Evolutionary conservation across 2,888 invertebrate species (phyloP).

Genomic region (Crematogaster levior): DNA sequence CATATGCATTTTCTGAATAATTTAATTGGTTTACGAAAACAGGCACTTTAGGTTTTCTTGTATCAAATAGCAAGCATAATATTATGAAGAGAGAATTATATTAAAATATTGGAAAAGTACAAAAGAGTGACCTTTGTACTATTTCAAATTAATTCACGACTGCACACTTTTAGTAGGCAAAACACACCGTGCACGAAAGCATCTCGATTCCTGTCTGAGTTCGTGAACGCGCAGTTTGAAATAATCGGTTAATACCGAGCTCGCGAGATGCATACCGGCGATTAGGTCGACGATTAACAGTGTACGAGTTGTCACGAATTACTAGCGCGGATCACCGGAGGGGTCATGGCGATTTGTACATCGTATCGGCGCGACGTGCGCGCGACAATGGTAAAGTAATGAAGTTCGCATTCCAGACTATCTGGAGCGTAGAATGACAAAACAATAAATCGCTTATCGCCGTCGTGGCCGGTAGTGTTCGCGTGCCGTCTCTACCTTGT

Average conservation of each 20-base stretch:
- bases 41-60: not conserved
- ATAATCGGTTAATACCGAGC: not conserved
- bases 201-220: not conserved
- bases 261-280: slow-evolving; percentile 11
- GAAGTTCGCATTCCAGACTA: slow-evolving; percentile 63
- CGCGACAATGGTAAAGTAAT: slow-evolving; percentile 44
- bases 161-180: not conserved
- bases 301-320: slow-evolving; percentile 26
- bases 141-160: not conserved
- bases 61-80: not conserved
- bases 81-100: not conserved
- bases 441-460: slow-evolving; percentile 68
- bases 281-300: slow-evolving; percentile 35
- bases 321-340: slow-evolving; percentile 1
- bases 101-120: not conserved
- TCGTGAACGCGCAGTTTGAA: not conserved
- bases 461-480: slow-evolving; percentile 34
- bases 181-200: not conserved
- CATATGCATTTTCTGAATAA: not conserved
- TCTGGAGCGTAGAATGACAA: slow-evolving; percentile 61
- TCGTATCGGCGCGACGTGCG: slow-evolving; percentile 24
- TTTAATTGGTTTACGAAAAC: not conserved
- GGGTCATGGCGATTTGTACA: slow-evolving; percentile 37
- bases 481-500: slow-evolving; percentile 47
- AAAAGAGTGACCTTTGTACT: not conserved